Evolutionary conservation across 2,888 invertebrate species (phyloP), one percentile per base, ranked within the genome.

Genomic region (Aphidoletes aphidimyza): DNA sequence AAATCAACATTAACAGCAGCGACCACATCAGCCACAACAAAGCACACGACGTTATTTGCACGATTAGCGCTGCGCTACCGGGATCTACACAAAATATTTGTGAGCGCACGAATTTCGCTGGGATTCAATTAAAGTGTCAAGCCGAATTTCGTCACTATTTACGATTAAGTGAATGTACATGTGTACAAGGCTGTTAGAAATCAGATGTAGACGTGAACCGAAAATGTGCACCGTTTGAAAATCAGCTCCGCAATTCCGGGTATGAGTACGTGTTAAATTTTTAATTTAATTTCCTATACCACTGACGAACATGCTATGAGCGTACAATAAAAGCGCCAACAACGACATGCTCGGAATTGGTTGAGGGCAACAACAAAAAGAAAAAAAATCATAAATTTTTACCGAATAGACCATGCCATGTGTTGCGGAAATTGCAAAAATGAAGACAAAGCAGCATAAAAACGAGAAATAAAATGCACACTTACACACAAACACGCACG

Each of bases 81-180:
- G 30, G 30, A 69, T 69, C 34, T 54, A 22, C 9, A 22, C n/a
- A n/a, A n/a, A n/a, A n/a, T n/a, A n/a, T n/a, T n/a, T n/a, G n/a
- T n/a, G n/a, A n/a, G n/a, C n/a, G n/a, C n/a, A 14, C 9, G 54
- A 54, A 54, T 54, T 54, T 22, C 42, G 11, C 30, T 34, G 1
- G 17, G 69, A 69, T 69, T 69, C 69, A 69, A 69, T 69, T 69
- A 30, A 69, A 69, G 69, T 69, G 69, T 69, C 69, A 69, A 30
- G 69, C 30, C 69, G 14, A 69, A 69, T 69, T 69, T 69, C 17
- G 14, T 69, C 34, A 69, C 69, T 30, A 69, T 69, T 69, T 34
- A 69, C 69, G 69, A 69, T 69, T 22, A 54, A 54, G 17, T 22
- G 69, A 69, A 69, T 34, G 69, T 6, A 22, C 22, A 54, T n/a